Conservation (phyloP, 2,888 invertebrate species). For the Sussaba pulchella region DNA sequence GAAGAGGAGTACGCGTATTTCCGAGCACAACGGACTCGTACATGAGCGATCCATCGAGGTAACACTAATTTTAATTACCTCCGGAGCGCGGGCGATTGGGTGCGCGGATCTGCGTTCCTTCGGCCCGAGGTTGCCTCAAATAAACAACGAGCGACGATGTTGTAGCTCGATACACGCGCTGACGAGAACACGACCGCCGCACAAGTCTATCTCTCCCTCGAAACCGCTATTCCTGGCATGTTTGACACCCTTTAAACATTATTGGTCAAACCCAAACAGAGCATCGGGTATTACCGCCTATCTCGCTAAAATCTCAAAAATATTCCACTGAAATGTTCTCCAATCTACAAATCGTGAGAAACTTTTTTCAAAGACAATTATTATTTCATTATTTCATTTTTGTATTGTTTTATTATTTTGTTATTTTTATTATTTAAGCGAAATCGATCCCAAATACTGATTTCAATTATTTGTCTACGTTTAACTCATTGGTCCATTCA, state of each 20-base stretch:
- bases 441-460: not conserved
- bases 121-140: constrained; percentile 3
- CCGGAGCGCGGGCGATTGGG: constrained; percentile 43
- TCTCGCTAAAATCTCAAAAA: no score
- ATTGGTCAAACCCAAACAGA: not conserved
- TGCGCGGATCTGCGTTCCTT: constrained; percentile 25
- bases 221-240: not conserved
- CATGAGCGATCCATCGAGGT: constrained; percentile 5
- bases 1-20: not conserved
- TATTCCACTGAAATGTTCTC: no score
- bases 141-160: constrained; percentile 29
- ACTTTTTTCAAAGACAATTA: no score
- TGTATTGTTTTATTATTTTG: no score
- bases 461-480: no score
- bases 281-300: no score
- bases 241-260: constrained; percentile 5
- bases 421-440: not conserved
- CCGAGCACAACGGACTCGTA: constrained; percentile 34
- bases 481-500: no score
- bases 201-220: not conserved
- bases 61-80: constrained; percentile 51
- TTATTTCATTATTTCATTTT: no score
- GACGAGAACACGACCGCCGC: constrained; percentile 21
- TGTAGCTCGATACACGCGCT: constrained; percentile 30
- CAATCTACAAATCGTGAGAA: no score